Evolutionary conservation across 2,113 vertebrate species (phyloP).

Genomic region (Barbus barbus): DNA sequence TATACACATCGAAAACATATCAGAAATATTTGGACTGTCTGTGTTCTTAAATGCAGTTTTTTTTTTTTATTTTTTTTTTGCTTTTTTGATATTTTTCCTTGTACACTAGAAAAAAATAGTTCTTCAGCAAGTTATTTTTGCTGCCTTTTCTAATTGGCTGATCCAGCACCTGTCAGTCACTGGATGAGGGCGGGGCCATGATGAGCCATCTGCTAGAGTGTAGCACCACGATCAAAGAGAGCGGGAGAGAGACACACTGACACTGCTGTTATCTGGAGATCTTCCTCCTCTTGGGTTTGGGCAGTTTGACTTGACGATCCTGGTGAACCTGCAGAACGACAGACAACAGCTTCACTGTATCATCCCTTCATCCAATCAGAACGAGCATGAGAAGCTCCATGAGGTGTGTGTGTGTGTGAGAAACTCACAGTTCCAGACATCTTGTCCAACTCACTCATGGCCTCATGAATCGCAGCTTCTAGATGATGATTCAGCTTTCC

Average conservation of each 20-base stretch:
- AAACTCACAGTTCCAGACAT: conserved; percentile 96
- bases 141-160: conserved; percentile 81
- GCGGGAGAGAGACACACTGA: conserved; percentile 42
- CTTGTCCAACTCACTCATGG: conserved; percentile 97
- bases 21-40: conserved; percentile 99
- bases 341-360: background rate
- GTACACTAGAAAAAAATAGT: conserved; percentile 93
- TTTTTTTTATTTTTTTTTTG: conserved; percentile 58
- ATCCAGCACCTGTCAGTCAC: conserved; percentile 80
- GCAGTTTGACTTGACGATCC: conserved; percentile 90
- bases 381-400: no score
- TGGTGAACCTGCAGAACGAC: conserved; percentile 78
- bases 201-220: conserved; percentile 60
- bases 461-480: conserved; percentile 99
- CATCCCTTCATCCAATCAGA: background rate
- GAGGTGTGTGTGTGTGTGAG: background rate
- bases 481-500: conserved; percentile 98
- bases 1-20: conserved; percentile 99
- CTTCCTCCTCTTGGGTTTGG: conserved; percentile 98
- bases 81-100: conserved; percentile 72
- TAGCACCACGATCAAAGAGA: conserved; percentile 72
- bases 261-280: conserved; percentile 99
- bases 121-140: conserved; percentile 87
- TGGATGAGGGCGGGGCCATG: conserved; percentile 63
- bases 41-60: conserved; percentile 89